Conservation (phyloP, 1,140 invertebrate species). For the Drosophila pachea region DNA sequence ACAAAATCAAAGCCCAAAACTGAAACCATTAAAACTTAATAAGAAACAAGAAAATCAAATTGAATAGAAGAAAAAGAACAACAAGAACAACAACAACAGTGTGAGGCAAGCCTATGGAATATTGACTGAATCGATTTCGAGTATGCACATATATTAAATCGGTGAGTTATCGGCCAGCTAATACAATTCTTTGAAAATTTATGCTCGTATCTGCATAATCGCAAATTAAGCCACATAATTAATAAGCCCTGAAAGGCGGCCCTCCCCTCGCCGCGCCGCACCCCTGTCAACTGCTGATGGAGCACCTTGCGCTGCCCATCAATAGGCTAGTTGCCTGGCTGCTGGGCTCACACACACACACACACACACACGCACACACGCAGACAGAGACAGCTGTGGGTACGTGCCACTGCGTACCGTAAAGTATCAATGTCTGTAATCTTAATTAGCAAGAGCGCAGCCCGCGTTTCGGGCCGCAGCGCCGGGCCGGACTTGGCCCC, state of each 20-base stretch:
- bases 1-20: conserved; percentile 30
- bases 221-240: conserved; percentile 76
- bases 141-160: conserved; percentile 71
- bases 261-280: background rate
- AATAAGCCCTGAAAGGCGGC: conserved; percentile 59
- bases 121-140: conserved; percentile 64
- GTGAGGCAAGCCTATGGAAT: conserved; percentile 44
- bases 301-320: conserved; percentile 53
- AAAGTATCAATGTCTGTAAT: conserved; percentile 76
- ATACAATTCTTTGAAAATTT: conserved; percentile 58
- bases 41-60: conserved; percentile 29
- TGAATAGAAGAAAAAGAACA: background rate
- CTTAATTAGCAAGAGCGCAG: conserved; percentile 74
- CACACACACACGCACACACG: conserved; percentile 8
- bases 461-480: conserved; percentile 29
- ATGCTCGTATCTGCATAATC: conserved; percentile 76
- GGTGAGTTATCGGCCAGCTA: conserved; percentile 66
- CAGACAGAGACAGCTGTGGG: conserved; percentile 17
- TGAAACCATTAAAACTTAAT: conserved; percentile 44
- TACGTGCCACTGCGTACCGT: conserved; percentile 69
- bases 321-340: conserved; percentile 1
- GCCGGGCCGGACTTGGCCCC: conserved; percentile 36
- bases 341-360: conserved; percentile 11
- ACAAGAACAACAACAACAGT: conserved; percentile 39
- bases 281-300: conserved; percentile 65